phyloP scores from a whole-genome alignment of 2,797 vertebrate species.

The Anguilla obscura region DNA sequence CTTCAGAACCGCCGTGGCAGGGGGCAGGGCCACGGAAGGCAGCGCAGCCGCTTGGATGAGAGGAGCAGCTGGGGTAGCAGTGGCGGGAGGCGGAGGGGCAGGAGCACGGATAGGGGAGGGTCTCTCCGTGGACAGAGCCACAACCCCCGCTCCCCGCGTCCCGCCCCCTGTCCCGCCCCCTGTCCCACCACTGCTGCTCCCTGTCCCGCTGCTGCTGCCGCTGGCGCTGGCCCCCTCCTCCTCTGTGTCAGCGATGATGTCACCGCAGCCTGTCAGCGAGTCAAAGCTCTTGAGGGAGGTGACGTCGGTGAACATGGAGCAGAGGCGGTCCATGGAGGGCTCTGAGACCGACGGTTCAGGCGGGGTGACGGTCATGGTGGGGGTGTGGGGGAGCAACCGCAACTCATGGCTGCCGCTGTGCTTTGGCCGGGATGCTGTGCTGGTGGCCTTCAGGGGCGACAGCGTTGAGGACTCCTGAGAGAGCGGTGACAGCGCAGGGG shows the following conservation, averaged over 20 bases:
- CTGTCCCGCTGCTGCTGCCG: slow-evolving; percentile 73
- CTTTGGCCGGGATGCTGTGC: slow-evolving; percentile 39
- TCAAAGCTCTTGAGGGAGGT: slow-evolving; percentile 99
- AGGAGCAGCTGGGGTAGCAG: slow-evolving; percentile 54
- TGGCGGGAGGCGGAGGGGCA: slow-evolving; percentile 49
- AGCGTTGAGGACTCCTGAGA: slow-evolving; percentile 55
- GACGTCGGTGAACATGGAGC: slow-evolving; percentile 96
- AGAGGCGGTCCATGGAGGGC: slow-evolving; percentile 84
- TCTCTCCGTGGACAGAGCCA: slow-evolving; percentile 60
- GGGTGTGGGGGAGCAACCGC: slow-evolving; percentile 43
- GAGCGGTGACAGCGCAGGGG: slow-evolving; percentile 62
- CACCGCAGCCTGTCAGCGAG: slow-evolving; percentile 97
- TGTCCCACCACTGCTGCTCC: slow-evolving; percentile 64
- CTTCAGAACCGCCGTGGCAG: slow-evolving; percentile 13
- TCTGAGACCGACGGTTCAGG: slow-evolving; percentile 88
- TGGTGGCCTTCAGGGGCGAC: slow-evolving; percentile 57
- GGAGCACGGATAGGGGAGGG: slow-evolving; percentile 53
- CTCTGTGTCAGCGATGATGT: slow-evolving; percentile 96
- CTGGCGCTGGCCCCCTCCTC: slow-evolving; percentile 81
- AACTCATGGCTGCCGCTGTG: slow-evolving; percentile 30
- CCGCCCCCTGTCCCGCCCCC: slow-evolving; percentile 41
- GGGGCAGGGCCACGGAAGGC: slow-evolving; percentile 35
- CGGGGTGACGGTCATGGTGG: slow-evolving; percentile 67
- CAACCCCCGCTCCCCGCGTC: slow-evolving; percentile 68
- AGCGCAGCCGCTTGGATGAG: slow-evolving; percentile 56